Base-by-base conservation (phyloP, 1,140 invertebrate species). In the Leptinotarsa undecemlineata region DNA sequence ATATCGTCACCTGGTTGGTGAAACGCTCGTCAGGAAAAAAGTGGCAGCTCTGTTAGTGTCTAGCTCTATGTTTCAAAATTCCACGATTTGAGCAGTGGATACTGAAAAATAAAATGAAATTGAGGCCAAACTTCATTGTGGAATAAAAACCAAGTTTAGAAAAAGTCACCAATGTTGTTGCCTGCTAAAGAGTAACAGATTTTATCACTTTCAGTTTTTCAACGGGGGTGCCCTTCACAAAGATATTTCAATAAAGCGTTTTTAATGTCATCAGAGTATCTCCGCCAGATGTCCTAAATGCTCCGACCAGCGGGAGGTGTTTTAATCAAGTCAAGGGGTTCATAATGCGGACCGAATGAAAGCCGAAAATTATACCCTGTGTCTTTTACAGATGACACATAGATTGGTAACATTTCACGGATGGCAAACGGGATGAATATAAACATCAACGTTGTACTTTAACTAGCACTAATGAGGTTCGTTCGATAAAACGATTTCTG, bases 211-310 rank as follows among this genome's bases (percentile, higher is more conserved):
- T 42, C 33, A 0, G 33, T 42, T 42, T 42, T 42, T 42, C 33
- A 42, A 42, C 33, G 33, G 33, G 21, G 33, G 33, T 42, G 33
- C 33, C 33, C 33, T 42, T 42, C 51, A 17, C 17, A 19, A 4
- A n/a, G 6, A 57, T 57, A 57, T 57, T 57, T 57, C 51, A 57
- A 57, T 57, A 15, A 57, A 57, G 17, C 51, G 4, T 57, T 57
- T 57, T 57, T 57, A 57, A 57, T 57, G 51, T 57, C 51, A 57
- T 57, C 51, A 57, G 33, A 42, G 51, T 57, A 57, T 57, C 51
- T 57, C 13, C n/a, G 51, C 51, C 51, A 57, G 51, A 57, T 57
- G 51, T 57, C n/a, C 15, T 57, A 57, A 57, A 57, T 57, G 51
- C 51, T 19, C 6, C 17, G 15, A 57, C 51, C 51, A 57, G 51